Evolutionary conservation across 2,113 vertebrate genomes (phyloP), one percentile per base, ranked within the genome.

Genomic region (Datnioides undecimradiatus): DNA sequence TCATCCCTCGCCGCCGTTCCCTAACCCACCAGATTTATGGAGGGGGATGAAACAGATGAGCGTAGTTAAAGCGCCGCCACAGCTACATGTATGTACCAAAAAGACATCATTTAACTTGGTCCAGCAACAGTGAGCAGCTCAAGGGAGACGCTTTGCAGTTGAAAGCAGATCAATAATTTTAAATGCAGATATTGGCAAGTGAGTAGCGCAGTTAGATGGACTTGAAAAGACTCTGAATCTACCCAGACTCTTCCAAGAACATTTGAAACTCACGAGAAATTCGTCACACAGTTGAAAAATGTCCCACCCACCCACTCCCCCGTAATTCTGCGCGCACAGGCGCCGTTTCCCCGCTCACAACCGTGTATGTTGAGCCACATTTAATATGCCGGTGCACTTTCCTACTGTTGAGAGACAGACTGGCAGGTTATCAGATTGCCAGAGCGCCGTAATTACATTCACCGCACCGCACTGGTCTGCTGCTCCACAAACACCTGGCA

Each of bases 401-500:
- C 65, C 82, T 27, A 19, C 59, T 67, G 90, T 82, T 87, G 91
- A 93, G 86, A 87, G 90, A 92, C 78, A 57, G 90, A 88, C 78
- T 87, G 88, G 85, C 89, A 85, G 89, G 87, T 93, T 93, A 93
- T 93, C 87, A 90, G 88, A 90, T 91, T 68, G 87, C 81, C 81
- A 79, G 84, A 79, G 91, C 79, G 55, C 83, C 73, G 58, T 92
- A 92, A 93, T 92, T 93, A 94, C 91, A 92, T 89, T 92, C 88
- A 90, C 34, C 19, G 52, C 80, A 70, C 68, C 25, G 57, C 77
- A 81, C 85, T 59, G 88, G 78, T 91, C 88, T 79, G 76, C 81
- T 87, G 79, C 84, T 85, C 79, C 54, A 72, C 88, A 90, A 87
- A 91, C 91, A 88, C 91, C 88, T 89, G 91, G 90, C 89, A 85